Evolutionary conservation across 2,888 invertebrate species (phyloP), one percentile per base, ranked within the genome.

Genomic region (Dascillus cervinus): DNA sequence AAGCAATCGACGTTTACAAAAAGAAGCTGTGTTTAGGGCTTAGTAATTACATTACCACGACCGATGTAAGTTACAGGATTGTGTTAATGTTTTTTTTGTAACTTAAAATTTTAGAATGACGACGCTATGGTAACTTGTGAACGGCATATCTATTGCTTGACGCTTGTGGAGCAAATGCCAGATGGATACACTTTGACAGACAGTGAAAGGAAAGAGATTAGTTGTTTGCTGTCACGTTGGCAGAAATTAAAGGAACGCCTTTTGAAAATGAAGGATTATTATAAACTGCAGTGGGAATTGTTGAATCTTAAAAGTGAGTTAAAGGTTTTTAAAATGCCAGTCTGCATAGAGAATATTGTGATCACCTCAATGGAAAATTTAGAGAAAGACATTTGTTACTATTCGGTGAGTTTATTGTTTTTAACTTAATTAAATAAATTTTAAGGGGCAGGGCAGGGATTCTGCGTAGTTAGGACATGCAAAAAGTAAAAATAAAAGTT

Each of bases 81-180:
- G 10, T 9, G 19, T 22, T 5, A 13, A 27, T 26, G n/a, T 29
- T 29, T 17, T 9, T 13, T 27, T 39, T 34, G 35, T 23, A 14
- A 34, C 12, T 27, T 19, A 24, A 21, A 49, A 55, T 64, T 66
- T 44, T 65, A 92, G 91, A 79, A 79, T 62, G 90, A 90, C 70
- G 73, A 90, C 70, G 73, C 92, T 55, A 73, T 85, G 58, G 77
- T 80, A 39, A 83, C 85, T 37, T 90, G 91, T 69, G 80, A 83
- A 51, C 87, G 90, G 56, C 89, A 91, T 66, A 79, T 89, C 55
- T 79, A 77, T 57, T 80, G 86, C 55, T 72, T 91, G 66, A 79
- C 55, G 19, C 53, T 58, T 25, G 56, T 62, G 28, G 59, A 56
- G 32, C 56, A 59, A 34, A 57, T 57, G 5, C 56, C 60, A 15